Evolutionary conservation across 1,140 invertebrate genomes (phyloP).

Genomic region (Probaryconus sp.): DNA sequence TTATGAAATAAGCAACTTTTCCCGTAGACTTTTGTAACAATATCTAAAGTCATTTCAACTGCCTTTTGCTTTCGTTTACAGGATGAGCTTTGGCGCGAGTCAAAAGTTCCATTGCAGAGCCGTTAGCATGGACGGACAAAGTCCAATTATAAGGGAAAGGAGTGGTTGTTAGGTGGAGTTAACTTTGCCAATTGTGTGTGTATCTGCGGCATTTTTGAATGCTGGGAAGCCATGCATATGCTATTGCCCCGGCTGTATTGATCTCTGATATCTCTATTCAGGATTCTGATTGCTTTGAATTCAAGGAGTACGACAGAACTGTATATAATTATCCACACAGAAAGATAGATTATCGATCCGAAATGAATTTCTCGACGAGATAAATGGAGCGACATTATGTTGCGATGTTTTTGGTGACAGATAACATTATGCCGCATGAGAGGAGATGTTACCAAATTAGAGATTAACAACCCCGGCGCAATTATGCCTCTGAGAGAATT

Average conservation of each 20-base stretch:
- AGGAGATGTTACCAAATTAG: conserved; percentile 7
- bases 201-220: conserved; percentile 17
- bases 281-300: conserved; percentile 4
- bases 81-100: conserved; percentile 19
- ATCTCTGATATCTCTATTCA: neutral
- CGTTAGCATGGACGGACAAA: conserved; percentile 32
- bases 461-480: too few species aligned
- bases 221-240: too few species aligned
- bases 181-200: conserved; percentile 6
- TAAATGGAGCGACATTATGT: too few species aligned
- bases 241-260: too few species aligned
- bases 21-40: conserved; percentile 27
- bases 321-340: conserved; percentile 16
- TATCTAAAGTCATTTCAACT: conserved; percentile 36
- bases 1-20: conserved; percentile 33
- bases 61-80: conserved; percentile 5
- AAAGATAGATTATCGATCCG: conserved; percentile 5
- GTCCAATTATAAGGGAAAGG: conserved; percentile 32
- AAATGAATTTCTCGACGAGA: conserved; percentile 24
- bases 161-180: neutral
- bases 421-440: neutral
- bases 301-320: neutral
- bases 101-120: conserved; percentile 40
- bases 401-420: conserved; percentile 18
- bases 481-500: too few species aligned